Percentiles rank a stretch among this genome's conserved stretches.
phyloP scores from a whole-genome alignment of 2,113 vertebrate genomes.

The Climacteris rufus region DNA sequence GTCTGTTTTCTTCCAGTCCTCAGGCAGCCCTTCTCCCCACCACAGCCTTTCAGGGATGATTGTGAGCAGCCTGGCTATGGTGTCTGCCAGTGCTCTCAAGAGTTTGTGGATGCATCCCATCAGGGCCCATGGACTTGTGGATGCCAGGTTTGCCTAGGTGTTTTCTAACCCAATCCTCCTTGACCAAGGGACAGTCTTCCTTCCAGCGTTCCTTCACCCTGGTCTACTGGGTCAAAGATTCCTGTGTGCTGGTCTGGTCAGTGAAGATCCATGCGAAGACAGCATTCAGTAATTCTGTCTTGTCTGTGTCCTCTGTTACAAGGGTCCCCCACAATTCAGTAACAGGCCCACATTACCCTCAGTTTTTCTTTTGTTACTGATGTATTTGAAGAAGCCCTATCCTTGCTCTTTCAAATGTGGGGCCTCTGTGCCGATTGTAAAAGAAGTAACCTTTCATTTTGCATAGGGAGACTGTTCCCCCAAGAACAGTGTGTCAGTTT shows the following conservation, averaged over 20 bases:
- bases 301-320: neutral
- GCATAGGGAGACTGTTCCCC: neutral
- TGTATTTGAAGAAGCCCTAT: neutral
- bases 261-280: neutral
- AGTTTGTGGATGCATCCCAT: neutral
- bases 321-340: neutral
- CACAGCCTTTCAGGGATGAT: neutral
- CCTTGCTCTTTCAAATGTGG: neutral
- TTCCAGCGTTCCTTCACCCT: neutral
- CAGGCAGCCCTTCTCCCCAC: neutral
- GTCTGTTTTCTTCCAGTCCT: neutral
- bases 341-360: neutral
- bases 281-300: accelerated
- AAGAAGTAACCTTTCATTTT: neutral
- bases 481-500: neutral
- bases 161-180: neutral
- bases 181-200: neutral
- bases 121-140: neutral
- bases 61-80: accelerated
- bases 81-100: neutral
- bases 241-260: neutral
- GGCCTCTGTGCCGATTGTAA: neutral
- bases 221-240: neutral
- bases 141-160: neutral
- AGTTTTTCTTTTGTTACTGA: neutral